A percentile compares a stretch with the other conserved stretches of the same genome.
These are phyloP conservation scores for Prosopocoilus inquinatus DNA, from an alignment of 2,888 invertebrate genomes.

Conservation along the genomic window DNA sequence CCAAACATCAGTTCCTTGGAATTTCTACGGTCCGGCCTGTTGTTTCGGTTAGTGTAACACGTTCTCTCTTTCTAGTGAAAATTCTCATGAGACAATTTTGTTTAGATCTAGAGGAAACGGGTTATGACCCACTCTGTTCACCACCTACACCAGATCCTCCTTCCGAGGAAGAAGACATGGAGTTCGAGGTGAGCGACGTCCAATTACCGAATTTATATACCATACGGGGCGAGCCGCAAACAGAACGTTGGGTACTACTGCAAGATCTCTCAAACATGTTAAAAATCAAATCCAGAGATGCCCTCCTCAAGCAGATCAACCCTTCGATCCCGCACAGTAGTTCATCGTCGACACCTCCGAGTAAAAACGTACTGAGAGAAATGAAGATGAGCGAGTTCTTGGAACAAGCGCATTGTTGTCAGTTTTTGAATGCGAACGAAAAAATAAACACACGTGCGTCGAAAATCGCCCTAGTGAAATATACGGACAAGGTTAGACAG, in stretches of 20 bases:
- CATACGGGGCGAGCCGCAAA: slow-evolving; percentile 61
- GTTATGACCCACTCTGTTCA: slow-evolving; percentile 61
- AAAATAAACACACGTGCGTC: slow-evolving; percentile 77
- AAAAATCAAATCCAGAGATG: slow-evolving; percentile 79
- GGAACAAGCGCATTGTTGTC: slow-evolving; percentile 77
- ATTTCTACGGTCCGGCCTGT: slow-evolving; percentile 58
- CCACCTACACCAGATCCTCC: slow-evolving; percentile 55
- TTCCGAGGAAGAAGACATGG: slow-evolving; percentile 61
- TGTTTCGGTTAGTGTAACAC: slow-evolving; percentile 52
- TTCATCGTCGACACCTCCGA: slow-evolving; percentile 12
- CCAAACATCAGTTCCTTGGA: slow-evolving; percentile 62
- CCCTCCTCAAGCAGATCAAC: slow-evolving; percentile 71
- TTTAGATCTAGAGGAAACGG: slow-evolving; percentile 55
- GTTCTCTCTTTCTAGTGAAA: background rate
- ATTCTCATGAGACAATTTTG: slow-evolving; percentile 12
- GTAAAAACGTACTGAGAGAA: slow-evolving; percentile 58
- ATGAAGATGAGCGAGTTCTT: slow-evolving; percentile 77
- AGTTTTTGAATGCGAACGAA: slow-evolving; percentile 74
- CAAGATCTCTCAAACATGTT: slow-evolving; percentile 75
- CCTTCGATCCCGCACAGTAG: slow-evolving; percentile 54
- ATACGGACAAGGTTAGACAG: slow-evolving; percentile 80
- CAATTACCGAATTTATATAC: slow-evolving; percentile 80
- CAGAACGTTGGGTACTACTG: slow-evolving; percentile 77
- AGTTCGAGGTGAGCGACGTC: slow-evolving; percentile 78
- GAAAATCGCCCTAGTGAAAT: slow-evolving; percentile 78